Evolutionary conservation across 2,113 vertebrate species (phyloP).

Genomic region (Strix uralensis): DNA sequence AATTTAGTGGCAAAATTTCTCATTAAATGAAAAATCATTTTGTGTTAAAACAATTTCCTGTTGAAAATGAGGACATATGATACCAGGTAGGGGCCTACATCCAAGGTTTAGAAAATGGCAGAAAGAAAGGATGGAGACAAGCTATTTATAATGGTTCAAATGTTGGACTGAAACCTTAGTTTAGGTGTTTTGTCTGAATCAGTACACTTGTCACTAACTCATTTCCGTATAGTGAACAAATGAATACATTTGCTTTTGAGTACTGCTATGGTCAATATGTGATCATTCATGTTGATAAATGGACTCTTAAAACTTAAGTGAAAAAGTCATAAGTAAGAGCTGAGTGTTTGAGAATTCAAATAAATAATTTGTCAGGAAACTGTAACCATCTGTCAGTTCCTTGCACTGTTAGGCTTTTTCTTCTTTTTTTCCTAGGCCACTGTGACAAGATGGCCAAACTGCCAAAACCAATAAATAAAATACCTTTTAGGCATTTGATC

Average conservation of each 20-base stretch:
- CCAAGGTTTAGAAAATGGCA: not conserved
- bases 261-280: constrained; percentile 1
- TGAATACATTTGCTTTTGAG: constrained; percentile 12
- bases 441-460: not conserved
- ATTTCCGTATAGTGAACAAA: not conserved
- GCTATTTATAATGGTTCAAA: not conserved
- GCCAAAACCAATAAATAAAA: constrained; percentile 24
- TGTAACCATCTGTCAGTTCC: constrained; percentile 44
- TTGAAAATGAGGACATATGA: not conserved
- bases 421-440: not conserved
- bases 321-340: constrained; percentile 8
- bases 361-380: constrained; percentile 54
- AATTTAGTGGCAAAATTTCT: not conserved
- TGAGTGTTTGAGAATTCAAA: constrained; percentile 52
- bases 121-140: not conserved
- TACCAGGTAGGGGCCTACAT: not conserved
- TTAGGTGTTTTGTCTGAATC: constrained; percentile 1
- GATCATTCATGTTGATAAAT: constrained; percentile 37
- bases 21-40: not conserved
- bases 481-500: not conserved
- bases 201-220: constrained; percentile 1
- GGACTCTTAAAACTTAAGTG: constrained; percentile 28
- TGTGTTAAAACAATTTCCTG: not conserved
- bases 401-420: not conserved
- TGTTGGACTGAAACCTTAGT: not conserved